phyloP scores from a whole-genome alignment of 35 echinoderm and acorn worm species.

The Ophiothrix spiculata region DNA sequence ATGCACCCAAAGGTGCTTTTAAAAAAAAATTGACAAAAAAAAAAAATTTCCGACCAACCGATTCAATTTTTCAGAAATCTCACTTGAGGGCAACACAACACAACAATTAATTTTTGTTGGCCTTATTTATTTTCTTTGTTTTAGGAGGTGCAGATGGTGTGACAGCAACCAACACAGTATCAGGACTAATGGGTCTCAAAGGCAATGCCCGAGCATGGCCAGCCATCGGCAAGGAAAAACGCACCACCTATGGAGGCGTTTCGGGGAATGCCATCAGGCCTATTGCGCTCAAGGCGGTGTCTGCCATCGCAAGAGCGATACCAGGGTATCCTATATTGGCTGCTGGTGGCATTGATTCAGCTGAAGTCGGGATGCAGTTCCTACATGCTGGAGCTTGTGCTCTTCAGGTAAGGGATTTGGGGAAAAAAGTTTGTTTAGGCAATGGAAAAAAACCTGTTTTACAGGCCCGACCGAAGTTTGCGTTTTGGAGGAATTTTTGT shows the following conservation, averaged over 20 bases:
- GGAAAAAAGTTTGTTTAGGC: not conserved
- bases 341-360: slow-evolving; percentile 93
- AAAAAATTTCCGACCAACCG: no score
- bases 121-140: not conserved
- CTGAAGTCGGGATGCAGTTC: slow-evolving; percentile 86
- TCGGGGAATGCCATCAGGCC: slow-evolving; percentile 96
- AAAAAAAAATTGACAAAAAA: no score
- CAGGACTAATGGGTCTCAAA: slow-evolving; percentile 93
- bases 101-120: not conserved
- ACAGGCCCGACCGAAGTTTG: no score
- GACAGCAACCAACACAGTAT: slow-evolving; percentile 97
- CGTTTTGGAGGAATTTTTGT: no score
- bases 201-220: slow-evolving; percentile 75
- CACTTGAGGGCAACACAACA: no score
- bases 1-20: no score
- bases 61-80: no score
- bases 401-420: slow-evolving; percentile 55
- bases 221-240: slow-evolving; percentile 68
- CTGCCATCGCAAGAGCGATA: slow-evolving; percentile 78
- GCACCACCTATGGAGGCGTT: slow-evolving; percentile 91
- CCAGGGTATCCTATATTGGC: slow-evolving; percentile 95
- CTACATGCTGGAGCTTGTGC: slow-evolving; percentile 81
- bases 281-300: slow-evolving; percentile 89
- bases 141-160: slow-evolving; percentile 89
- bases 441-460: not conserved